Conservation (phyloP, 1,140 invertebrate genomes). For the Drosophila pseudoananassae region DNA sequence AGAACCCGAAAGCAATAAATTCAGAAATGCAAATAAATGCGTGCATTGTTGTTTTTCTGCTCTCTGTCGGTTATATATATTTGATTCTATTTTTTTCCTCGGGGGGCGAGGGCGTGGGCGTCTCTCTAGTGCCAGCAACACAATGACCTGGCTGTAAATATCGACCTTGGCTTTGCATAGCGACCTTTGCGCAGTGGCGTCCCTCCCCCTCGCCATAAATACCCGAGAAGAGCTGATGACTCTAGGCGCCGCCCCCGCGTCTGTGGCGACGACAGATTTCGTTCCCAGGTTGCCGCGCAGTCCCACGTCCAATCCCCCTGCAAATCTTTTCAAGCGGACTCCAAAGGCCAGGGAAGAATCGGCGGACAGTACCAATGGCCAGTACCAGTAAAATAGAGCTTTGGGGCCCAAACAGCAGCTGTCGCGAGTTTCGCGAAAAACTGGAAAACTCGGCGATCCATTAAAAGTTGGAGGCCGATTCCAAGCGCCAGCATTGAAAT, state of each 20-base stretch:
- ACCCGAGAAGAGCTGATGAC: neutral
- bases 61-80: constrained; percentile 8
- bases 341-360: neutral
- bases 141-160: constrained; percentile 45
- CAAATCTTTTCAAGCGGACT: neutral
- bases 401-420: constrained; percentile 1
- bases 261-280: constrained; percentile 25
- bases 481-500: neutral
- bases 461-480: neutral
- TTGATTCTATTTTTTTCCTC: constrained; percentile 49
- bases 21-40: constrained; percentile 69
- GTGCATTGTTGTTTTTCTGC: constrained; percentile 28
- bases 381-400: neutral
- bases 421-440: neutral
- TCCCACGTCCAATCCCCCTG: neutral
- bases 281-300: constrained; percentile 3
- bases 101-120: constrained; percentile 18
- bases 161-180: constrained; percentile 61
- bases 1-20: constrained; percentile 63
- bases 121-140: constrained; percentile 31
- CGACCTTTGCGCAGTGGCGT: constrained; percentile 46
- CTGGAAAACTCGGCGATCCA: constrained; percentile 2
- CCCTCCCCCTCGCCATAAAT: constrained; percentile 20
- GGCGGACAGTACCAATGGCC: neutral
- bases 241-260: constrained; percentile 27